Percentiles rank a stretch among this genome's conserved stretches.
Conservation (phyloP, 2,797 vertebrate species). For the Clarias pachynema region DNA sequence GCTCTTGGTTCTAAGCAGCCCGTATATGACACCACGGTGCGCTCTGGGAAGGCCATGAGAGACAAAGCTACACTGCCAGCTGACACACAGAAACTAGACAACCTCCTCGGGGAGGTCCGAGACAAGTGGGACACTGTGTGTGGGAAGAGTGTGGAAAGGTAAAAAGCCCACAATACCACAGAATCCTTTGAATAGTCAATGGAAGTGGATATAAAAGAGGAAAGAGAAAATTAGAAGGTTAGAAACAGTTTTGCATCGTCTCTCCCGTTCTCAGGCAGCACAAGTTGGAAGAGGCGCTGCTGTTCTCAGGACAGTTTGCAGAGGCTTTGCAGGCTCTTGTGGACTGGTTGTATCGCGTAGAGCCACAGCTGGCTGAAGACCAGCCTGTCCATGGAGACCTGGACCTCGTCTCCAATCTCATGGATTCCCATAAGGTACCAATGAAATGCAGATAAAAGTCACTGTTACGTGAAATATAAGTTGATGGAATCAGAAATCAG, state of each 20-base stretch:
- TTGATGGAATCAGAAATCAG: background rate
- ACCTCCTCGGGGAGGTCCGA: conserved; percentile 91
- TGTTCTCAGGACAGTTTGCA: conserved; percentile 98
- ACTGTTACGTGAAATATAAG: background rate
- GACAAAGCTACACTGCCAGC: conserved; percentile 90
- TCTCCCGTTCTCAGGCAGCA: conserved; percentile 83
- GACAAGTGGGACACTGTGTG: conserved; percentile 99
- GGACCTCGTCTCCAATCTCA: conserved; percentile 95
- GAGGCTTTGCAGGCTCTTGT: conserved; percentile 95
- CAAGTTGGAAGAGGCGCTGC: conserved; percentile 96
- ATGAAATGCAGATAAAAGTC: background rate
- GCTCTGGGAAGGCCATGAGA: conserved; percentile 91
- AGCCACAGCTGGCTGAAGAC: conserved; percentile 94
- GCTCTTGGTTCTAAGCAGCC: conserved; percentile 96
- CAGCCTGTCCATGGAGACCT: conserved; percentile 95
- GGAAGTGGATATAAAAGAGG: background rate
- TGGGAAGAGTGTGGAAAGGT: conserved; percentile 98
- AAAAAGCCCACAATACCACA: conserved; percentile 22
- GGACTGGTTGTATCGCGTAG: conserved; percentile 97
- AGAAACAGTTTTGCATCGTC: background rate
- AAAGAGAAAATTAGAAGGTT: background rate
- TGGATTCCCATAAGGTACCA: conserved; percentile 97
- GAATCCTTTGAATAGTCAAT: background rate
- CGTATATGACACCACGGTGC: conserved; percentile 94
- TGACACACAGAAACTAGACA: conserved; percentile 91